Percentiles rank a stretch among this genome's conserved stretches.
Conservation (phyloP, 2,113 vertebrate genomes). For the Oreochromis niloticus region DNA sequence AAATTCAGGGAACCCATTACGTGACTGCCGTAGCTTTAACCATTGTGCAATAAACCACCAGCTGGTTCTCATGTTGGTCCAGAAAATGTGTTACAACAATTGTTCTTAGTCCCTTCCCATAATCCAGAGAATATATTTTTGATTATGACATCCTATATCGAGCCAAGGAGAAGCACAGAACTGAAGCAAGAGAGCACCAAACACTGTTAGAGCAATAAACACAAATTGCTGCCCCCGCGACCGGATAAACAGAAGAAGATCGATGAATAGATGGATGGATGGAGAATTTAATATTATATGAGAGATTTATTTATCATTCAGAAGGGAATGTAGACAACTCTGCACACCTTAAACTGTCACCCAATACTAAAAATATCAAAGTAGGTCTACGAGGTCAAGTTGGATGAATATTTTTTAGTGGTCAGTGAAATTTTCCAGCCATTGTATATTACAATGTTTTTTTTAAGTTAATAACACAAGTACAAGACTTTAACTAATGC, state of each 20-base stretch:
- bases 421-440: background rate
- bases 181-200: background rate
- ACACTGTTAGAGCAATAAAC: background rate
- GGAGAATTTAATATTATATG: background rate
- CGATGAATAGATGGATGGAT: fast-evolving
- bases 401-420: background rate
- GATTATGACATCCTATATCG: background rate
- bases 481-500: background rate
- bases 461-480: background rate
- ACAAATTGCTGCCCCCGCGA: background rate
- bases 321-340: background rate
- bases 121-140: background rate
- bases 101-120: background rate
- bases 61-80: background rate
- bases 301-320: background rate
- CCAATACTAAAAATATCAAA: background rate
- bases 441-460: background rate
- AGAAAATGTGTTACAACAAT: background rate
- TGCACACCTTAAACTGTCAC: background rate
- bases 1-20: background rate
- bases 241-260: background rate
- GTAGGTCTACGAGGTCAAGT: background rate
- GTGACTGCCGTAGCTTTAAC: background rate
- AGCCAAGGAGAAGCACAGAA: background rate
- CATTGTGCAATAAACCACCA: constrained; percentile 1